phyloP scores from a whole-genome alignment of 2,113 vertebrate genomes.

The Oryzias melastigma region DNA sequence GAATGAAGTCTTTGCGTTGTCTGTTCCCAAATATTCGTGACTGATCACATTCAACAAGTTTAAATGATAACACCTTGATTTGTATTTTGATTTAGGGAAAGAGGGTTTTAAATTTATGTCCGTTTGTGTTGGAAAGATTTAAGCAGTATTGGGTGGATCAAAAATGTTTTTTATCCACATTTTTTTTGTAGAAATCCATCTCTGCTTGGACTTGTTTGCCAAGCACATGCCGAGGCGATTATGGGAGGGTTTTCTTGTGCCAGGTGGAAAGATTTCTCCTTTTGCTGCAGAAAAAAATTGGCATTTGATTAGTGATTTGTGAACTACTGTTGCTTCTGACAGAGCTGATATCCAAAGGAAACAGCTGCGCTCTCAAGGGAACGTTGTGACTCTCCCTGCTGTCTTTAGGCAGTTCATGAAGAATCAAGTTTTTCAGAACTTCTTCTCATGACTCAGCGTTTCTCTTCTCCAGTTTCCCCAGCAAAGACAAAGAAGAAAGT shows the following conservation, averaged over 20 bases:
- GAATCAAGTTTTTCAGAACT: slow-evolving; percentile 27
- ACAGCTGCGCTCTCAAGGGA: slow-evolving; percentile 61
- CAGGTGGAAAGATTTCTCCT: slow-evolving; percentile 7
- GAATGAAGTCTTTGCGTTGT: slow-evolving; percentile 48
- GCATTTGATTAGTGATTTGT: slow-evolving; percentile 29
- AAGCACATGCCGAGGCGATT: slow-evolving; percentile 10
- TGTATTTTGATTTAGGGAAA: slow-evolving; percentile 24
- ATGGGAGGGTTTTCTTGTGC: slow-evolving; percentile 6
- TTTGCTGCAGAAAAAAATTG: slow-evolving; percentile 9
- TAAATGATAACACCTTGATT: slow-evolving; percentile 26
- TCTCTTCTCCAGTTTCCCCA: slow-evolving; percentile 13
- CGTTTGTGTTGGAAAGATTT: slow-evolving; percentile 18
- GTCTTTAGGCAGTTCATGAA: slow-evolving; percentile 34
- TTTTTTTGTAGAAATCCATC: neutral
- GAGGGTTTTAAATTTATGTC: slow-evolving; percentile 10
- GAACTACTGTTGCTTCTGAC: slow-evolving; percentile 23
- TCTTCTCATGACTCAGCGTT: slow-evolving; percentile 34
- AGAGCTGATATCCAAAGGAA: slow-evolving; percentile 28
- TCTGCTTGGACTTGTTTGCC: slow-evolving; percentile 12
- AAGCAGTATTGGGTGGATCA: slow-evolving; percentile 16
- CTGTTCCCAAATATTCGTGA: slow-evolving; percentile 22
- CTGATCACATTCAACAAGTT: slow-evolving; percentile 4
- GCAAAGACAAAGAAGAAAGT: slow-evolving; percentile 11
- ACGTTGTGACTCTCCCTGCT: slow-evolving; percentile 12
- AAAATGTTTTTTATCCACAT: neutral